Conservation (phyloP, 92 coral and sea anemone species). For the Siderastrea siderea region DNA sequence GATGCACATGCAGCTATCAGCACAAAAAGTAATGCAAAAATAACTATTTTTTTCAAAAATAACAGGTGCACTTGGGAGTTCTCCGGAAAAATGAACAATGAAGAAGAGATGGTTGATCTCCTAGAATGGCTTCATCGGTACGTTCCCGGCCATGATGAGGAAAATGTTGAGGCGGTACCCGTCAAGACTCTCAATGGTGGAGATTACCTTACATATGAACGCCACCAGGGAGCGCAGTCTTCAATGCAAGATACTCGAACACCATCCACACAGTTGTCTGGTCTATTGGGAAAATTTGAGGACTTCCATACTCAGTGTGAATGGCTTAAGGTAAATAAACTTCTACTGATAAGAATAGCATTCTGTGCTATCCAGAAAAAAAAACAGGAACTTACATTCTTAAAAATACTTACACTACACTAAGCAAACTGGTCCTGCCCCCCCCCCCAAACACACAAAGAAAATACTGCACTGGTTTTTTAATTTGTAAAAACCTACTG, state of each 20-base stretch:
- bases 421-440: no score
- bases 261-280: constrained; percentile 58
- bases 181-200: constrained; percentile 54
- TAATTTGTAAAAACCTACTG: no score
- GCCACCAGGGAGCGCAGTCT: constrained; percentile 63
- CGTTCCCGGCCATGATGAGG: constrained; percentile 63
- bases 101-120: constrained; percentile 62
- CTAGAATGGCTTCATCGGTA: constrained; percentile 36
- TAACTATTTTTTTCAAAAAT: no score
- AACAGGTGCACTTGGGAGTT: constrained; percentile 67
- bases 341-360: neutral
- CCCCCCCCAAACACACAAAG: no score
- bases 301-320: constrained; percentile 68
- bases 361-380: neutral
- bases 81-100: constrained; percentile 63
- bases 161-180: constrained; percentile 8
- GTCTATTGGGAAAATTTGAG: constrained; percentile 52
- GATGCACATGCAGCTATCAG: no score
- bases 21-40: neutral
- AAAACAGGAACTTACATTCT: no score
- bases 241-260: constrained; percentile 78
- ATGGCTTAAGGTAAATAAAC: constrained; percentile 48
- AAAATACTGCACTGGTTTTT: no score
- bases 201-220: constrained; percentile 66
- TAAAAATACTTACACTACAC: no score